Base-by-base conservation (phyloP, 1,140 invertebrate genomes). In the Musca domestica region DNA sequence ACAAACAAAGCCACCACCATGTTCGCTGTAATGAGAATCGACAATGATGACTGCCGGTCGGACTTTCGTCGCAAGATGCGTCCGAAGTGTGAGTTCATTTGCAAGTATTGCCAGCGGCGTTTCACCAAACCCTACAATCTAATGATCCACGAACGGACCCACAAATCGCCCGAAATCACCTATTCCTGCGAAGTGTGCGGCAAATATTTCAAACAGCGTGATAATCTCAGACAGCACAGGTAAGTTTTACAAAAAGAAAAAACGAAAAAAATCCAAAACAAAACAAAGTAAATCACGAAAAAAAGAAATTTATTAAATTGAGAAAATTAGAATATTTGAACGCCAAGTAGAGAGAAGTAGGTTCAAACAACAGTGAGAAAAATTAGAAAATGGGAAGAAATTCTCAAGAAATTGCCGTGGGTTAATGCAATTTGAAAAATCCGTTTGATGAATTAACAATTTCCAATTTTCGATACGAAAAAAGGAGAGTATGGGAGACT, bases 61-160 rank as follows among this genome's bases (percentile, higher is more conserved):
- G 91, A 94, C 87, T 94, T 93, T 86, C 89, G 95, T 83, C 92
- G 95, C 83, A 96, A 93, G 87, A 93, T 93, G 91, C 87, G 92
- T 83, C 88, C 91, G 85, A 93, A 96, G 87, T 96, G 95, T 87
- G 93, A 99, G 86, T 98, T 97, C 86, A 94, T 99, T 83, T 99
- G 98, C 90, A 95, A 96, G 85, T 99, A 94, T 88, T 99, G 98
- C 88, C 92, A 97, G 84, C 90, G 98, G 78, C 89, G 96, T 77
- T 99, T 99, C 88, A 98, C 95, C 78, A 99, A 99, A 86, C 95
- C 95, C 70, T 99, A 99, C 88, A 99, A 99, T 86, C 89, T 99
- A 78, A 94, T 99, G 89, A 99, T 99, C 79, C 97, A 99, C 87
- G 96, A 98, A 83, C 89, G 96, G 80, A 98, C 95, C 71, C 98